phyloP scores from a whole-genome alignment of 2,113 vertebrate genomes.

The Thymallus thymallus region DNA sequence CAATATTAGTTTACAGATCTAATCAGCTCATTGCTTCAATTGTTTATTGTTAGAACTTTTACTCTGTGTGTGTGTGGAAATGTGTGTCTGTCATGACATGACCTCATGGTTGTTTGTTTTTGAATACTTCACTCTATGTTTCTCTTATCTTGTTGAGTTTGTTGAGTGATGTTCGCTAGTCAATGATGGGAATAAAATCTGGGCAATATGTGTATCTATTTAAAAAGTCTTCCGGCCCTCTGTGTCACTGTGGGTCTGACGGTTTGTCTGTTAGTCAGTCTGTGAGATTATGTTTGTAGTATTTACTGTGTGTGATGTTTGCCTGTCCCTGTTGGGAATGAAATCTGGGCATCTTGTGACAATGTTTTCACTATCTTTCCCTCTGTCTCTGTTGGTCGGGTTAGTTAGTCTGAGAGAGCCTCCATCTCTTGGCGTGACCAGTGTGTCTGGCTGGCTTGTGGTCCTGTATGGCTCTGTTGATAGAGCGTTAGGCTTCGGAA shows the following conservation, averaged over 20 bases:
- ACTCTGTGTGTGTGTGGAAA: background rate
- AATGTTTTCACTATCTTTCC: background rate
- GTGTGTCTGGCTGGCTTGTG: too few relatives aligned
- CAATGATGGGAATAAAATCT: constrained; percentile 9
- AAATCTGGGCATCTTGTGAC: background rate
- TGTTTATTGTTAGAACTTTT: constrained; percentile 6
- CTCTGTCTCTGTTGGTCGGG: background rate
- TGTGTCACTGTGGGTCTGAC: background rate
- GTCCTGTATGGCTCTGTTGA: too few relatives aligned
- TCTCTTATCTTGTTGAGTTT: background rate
- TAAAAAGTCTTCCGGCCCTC: too few relatives aligned
- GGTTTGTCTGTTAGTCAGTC: background rate
- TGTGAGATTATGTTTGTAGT: background rate
- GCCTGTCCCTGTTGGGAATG: background rate
- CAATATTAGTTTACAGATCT: constrained; percentile 9
- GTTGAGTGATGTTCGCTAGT: constrained; percentile 15
- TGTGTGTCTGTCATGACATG: too few relatives aligned
- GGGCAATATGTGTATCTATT: background rate
- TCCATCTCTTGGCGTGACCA: too few relatives aligned
- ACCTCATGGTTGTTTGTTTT: background rate
- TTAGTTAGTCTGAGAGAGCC: background rate
- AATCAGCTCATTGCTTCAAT: background rate
- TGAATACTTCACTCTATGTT: background rate
- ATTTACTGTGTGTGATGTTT: background rate
- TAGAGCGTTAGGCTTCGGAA: too few relatives aligned